These are phyloP conservation scores for Distichodus sexfasciatus DNA, from an alignment of 2,797 vertebrate genomes.

Conservation along the genomic window DNA sequence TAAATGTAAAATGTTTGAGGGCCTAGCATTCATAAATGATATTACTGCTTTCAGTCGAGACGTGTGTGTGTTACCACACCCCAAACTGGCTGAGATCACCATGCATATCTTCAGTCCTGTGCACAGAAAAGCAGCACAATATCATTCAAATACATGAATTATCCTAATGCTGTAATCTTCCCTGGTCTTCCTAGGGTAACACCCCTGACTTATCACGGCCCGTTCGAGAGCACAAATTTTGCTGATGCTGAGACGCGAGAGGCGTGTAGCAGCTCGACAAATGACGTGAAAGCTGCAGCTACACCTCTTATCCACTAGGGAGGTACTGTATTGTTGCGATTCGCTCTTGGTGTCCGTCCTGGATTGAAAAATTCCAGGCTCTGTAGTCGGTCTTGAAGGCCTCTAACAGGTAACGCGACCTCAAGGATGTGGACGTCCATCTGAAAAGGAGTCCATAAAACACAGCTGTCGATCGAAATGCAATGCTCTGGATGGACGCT, in stretches of 20 bases:
- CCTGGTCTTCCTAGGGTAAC: slow-evolving; percentile 67
- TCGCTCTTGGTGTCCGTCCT: no score
- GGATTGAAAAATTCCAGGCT: no score
- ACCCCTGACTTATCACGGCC: slow-evolving; percentile 46
- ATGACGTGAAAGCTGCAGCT: slow-evolving; percentile 52
- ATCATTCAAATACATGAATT: background rate
- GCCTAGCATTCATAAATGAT: no score
- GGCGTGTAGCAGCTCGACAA: slow-evolving; percentile 52
- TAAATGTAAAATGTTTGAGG: no score
- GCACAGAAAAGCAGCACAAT: background rate
- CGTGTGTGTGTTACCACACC: no score
- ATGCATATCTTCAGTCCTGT: background rate
- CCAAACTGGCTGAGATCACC: no score
- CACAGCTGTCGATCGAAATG: background rate
- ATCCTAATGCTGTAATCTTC: slow-evolving; percentile 49
- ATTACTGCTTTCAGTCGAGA: no score
- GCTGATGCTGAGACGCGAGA: slow-evolving; percentile 51
- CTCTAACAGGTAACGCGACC: background rate
- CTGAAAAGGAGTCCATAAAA: background rate
- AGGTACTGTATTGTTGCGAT: background rate
- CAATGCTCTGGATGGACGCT: background rate
- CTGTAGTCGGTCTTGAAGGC: background rate
- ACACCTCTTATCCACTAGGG: slow-evolving; percentile 31
- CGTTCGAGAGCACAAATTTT: slow-evolving; percentile 58
- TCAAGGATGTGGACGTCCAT: background rate